Base-by-base conservation (phyloP, 2,888 invertebrate species). In the Choreutis nemorana region DNA sequence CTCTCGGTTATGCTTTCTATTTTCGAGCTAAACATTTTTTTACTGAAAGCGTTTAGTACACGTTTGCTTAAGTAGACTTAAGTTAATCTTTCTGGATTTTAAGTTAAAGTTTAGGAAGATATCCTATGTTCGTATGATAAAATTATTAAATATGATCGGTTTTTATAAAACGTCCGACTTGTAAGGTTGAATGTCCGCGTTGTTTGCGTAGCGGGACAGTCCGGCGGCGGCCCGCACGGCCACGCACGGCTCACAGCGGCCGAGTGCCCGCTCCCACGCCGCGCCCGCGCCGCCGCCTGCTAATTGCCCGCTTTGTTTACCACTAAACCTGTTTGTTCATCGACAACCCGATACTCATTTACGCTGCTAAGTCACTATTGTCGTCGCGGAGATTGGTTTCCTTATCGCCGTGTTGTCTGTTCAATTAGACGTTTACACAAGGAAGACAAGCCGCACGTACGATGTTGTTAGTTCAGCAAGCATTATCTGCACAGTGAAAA, bases 171-270 rank as follows among this genome's bases (percentile, higher is more conserved):
- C 18, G 8, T 18, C 8, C 18, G 18, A 18, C 8, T 18, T 18
- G 18, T 5, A 18, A 18, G 18, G 18, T 18, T 6, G 26, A 25
- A 14, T 43, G 58, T 40, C 55, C 55, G 47, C 41, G 39, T 41
- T 63, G 57, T 65, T 65, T 63, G 60, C 44, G 33, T 64, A 64
- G 64, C 65, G 64, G 66, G 52, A 60, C 55, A 31, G 23, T 11
- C 9, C 23, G 23, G 23, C 23, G 23, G 16, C 18, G 18, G 29
- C 20, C 29, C 26, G 21, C 32, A 29, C 16, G 29, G n/a, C n/a
- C n/a, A n/a, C n/a, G n/a, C n/a, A n/a, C n/a, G n/a, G n/a, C 22
- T 14, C 26, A 22, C 22, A 23, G 21, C 18, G 11, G 12, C 29
- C 23, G 26, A 22, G 23, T 14, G 14, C 14, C 21, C n/a, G n/a